Percentiles rank a stretch among this genome's conserved stretches.
Conservation (phyloP, 2,797 vertebrate species). For the Nyctibius grandis region DNA sequence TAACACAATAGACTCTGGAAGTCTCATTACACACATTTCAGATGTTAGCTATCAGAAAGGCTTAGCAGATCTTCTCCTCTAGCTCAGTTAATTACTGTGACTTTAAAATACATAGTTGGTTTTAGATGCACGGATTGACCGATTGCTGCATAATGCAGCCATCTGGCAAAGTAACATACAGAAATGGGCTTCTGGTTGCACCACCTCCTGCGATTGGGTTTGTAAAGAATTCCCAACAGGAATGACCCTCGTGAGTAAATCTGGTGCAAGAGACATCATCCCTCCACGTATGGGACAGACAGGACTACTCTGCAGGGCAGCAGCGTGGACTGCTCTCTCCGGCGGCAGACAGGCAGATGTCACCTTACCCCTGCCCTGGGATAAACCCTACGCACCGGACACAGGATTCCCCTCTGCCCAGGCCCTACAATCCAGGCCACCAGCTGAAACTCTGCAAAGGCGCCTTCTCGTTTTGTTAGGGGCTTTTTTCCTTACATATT, state of each 20-base stretch:
- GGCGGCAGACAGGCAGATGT: background rate
- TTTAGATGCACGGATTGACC: background rate
- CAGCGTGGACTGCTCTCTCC: accelerated
- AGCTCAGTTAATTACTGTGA: background rate
- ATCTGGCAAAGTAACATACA: background rate
- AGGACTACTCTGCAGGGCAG: accelerated
- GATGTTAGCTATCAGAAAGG: background rate
- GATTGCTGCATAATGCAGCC: background rate
- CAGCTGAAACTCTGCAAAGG: background rate
- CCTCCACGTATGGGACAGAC: accelerated
- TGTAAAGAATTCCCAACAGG: accelerated
- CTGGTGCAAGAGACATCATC: background rate
- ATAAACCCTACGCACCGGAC: background rate
- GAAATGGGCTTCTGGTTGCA: background rate
- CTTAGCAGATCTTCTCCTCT: background rate
- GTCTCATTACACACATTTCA: background rate
- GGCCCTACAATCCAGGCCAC: background rate
- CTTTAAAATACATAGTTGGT: background rate
- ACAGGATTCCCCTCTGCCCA: background rate
- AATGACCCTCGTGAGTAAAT: background rate
- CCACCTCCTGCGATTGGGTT: accelerated
- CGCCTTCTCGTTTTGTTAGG: background rate
- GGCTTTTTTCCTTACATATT: background rate
- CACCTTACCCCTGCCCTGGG: background rate
- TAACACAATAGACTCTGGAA: background rate